Evolutionary conservation across 2,888 invertebrate species (phyloP).

Genomic region (Eupithecia vulgata): DNA sequence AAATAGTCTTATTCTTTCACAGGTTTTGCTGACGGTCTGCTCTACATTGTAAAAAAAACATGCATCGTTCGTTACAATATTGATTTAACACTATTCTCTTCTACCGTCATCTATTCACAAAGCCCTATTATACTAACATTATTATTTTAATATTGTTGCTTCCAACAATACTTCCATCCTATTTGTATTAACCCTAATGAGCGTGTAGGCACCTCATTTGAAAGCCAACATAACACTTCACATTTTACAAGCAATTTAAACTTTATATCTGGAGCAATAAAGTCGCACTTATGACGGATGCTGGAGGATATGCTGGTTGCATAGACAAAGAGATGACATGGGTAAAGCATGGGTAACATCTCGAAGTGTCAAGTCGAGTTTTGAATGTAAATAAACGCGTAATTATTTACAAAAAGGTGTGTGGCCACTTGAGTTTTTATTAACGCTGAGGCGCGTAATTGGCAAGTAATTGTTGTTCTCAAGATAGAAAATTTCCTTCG

Average conservation of each 20-base stretch:
- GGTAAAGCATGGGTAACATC: conserved; percentile 79
- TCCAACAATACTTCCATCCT: conserved; percentile 66
- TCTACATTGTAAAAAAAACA: neutral
- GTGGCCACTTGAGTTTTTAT: conserved; percentile 51
- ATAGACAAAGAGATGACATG: conserved; percentile 72
- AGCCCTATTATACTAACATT: conserved; percentile 70
- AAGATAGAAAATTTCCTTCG: neutral
- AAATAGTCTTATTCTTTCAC: neutral
- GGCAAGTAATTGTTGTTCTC: conserved; percentile 36
- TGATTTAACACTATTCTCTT: conserved; percentile 28
- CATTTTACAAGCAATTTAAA: conserved; percentile 43
- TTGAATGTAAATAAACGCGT: conserved; percentile 79
- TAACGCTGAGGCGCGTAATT: conserved; percentile 45
- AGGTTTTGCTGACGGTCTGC: neutral
- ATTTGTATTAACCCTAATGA: conserved; percentile 79
- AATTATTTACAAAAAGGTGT: conserved; percentile 72
- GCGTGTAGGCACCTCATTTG: conserved; percentile 74
- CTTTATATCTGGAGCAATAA: conserved; percentile 45
- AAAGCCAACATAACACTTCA: conserved; percentile 50
- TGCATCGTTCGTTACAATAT: conserved; percentile 18
- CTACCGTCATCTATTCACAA: conserved; percentile 52
- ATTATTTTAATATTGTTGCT: conserved; percentile 82
- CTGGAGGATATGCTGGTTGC: conserved; percentile 48
- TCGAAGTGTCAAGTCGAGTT: conserved; percentile 72
- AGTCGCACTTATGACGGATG: conserved; percentile 14